Evolutionary conservation across 2,888 invertebrate species (phyloP), one percentile per base, ranked within the genome.

Genomic region (Caenorhabditis sinica): DNA sequence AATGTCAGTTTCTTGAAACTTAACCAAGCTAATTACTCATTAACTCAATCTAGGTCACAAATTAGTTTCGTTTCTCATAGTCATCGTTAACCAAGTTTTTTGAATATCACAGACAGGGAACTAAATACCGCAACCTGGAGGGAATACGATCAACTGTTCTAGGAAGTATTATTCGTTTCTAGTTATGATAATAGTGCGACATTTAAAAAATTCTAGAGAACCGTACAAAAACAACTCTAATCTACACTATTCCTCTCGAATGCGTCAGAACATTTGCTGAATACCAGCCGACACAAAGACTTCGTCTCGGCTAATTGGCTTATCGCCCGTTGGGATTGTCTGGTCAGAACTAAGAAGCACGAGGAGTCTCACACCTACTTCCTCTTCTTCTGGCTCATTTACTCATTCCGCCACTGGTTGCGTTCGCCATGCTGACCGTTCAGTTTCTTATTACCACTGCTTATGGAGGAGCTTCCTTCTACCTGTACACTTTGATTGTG

Each of bases 181-280:
- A 76, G 71, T 69, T 71, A 71, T 53, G 71, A 43, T 58, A 56
- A 75, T 69, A 28, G 56, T 56, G 28, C 43, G 80, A 15, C 69
- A 75, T 53, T 36, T 53, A 13, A 30, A 11, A 11, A 43, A 11
- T 45, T 30, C 49, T 20, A 53, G 30, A 30, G 17, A 25, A 15
- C 68, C 13, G 15, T 51, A 53, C 68, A 68, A 68, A 49, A 68
- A 68, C 68, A 68, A 30, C 28, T 20, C 45, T 23, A 45, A 49
- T 11, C 8, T n/a, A 25, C 15, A 33, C 25, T 56, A 13, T 60
- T 33, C n/a, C 17, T 30, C 30, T 15, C 8, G 17, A 65, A 49
- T 68, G 51, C 68, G 68, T 68, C 68, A 68, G 68, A 68, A 36
- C 8, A 36, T 53, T 36, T 51, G 40, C 40, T 51, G 61, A 33